phyloP scores from a whole-genome alignment of 2,113 vertebrate genomes.

The Syrrhaptes paradoxus region DNA sequence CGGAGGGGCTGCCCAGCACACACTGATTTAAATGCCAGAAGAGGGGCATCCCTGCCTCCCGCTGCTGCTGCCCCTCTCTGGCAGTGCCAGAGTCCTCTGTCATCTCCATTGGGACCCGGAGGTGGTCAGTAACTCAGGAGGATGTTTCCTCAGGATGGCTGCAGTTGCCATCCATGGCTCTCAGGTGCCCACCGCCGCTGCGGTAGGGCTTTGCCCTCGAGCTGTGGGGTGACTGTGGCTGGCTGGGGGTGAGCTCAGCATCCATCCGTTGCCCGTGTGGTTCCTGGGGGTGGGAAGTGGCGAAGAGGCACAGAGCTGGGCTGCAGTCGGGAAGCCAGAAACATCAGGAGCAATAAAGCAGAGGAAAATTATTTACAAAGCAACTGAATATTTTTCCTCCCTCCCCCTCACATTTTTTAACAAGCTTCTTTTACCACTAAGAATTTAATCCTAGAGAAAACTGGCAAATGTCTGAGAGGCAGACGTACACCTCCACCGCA shows the following conservation, averaged over 20 bases:
- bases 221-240: neutral
- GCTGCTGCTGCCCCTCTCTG: neutral
- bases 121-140: neutral
- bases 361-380: slow-evolving; percentile 15
- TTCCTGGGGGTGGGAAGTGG: neutral
- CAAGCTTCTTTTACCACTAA: neutral
- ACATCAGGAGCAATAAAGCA: neutral
- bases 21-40: neutral
- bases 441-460: slow-evolving; percentile 17
- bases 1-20: neutral
- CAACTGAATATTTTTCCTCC: neutral
- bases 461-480: neutral
- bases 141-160: neutral
- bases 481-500: neutral
- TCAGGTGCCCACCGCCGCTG: neutral
- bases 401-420: neutral
- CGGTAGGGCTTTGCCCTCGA: neutral
- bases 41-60: neutral
- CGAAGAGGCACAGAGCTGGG: neutral
- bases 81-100: neutral
- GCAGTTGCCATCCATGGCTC: neutral
- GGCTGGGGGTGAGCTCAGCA: neutral
- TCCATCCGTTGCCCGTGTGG: neutral
- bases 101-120: neutral
- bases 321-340: neutral